Evolutionary conservation across 2,113 vertebrate species (phyloP).

Genomic region (Nycticebus coucang): DNA sequence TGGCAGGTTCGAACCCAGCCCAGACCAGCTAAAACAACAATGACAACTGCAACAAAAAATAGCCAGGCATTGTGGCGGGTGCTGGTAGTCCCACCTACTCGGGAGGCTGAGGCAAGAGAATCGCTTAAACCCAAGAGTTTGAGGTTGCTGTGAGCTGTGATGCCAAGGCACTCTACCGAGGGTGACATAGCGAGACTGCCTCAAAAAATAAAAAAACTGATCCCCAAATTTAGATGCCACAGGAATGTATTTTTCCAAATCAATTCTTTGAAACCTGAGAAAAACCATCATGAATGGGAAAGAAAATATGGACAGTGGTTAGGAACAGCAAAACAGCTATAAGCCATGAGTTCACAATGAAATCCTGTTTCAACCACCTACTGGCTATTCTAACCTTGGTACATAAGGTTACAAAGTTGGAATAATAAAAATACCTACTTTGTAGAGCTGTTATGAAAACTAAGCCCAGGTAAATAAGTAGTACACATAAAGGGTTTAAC

Average conservation of each 20-base stretch:
- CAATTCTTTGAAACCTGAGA: slow-evolving; percentile 1
- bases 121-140: no score
- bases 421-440: slow-evolving; percentile 24
- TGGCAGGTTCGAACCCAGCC: no score
- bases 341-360: background rate
- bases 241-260: slow-evolving; percentile 33
- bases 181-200: no score
- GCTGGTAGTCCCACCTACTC: no score
- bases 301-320: background rate
- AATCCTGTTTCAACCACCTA: background rate
- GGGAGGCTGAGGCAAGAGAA: no score
- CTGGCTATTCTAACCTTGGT: background rate
- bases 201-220: background rate
- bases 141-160: no score
- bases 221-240: slow-evolving; percentile 2
- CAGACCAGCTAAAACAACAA: no score
- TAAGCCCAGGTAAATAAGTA: background rate
- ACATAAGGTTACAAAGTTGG: slow-evolving; percentile 2
- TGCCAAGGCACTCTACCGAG: no score
- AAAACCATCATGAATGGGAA: background rate
- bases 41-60: no score
- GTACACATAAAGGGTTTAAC: background rate
- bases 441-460: background rate
- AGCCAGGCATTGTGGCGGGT: no score
- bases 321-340: background rate